phyloP scores from a whole-genome alignment of 2,888 invertebrate genomes.

The Epistrophe grossulariae region DNA sequence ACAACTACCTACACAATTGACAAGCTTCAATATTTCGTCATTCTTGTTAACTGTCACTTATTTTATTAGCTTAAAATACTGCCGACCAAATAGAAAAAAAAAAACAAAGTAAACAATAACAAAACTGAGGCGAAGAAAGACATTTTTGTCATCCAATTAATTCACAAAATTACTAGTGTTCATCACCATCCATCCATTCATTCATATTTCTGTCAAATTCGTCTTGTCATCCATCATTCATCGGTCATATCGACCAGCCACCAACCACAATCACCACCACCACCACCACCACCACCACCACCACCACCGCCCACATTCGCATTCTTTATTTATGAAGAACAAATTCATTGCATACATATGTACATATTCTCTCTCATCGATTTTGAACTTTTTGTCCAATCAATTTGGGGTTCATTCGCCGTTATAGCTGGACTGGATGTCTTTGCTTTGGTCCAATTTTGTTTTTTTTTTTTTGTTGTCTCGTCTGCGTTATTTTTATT shows the following conservation, averaged over 20 bases:
- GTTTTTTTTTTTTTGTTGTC: background rate
- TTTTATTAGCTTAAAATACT: background rate
- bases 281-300: background rate
- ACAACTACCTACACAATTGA: background rate
- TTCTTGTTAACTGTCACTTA: background rate
- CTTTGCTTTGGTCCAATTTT: conserved; percentile 28
- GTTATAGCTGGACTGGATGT: background rate
- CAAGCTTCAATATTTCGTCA: background rate
- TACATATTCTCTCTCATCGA: conserved; percentile 46
- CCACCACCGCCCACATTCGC: conserved; percentile 26
- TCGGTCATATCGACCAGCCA: conserved; percentile 11
- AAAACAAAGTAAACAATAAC: background rate
- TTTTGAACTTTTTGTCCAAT: conserved; percentile 62
- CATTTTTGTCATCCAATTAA: conserved; percentile 45
- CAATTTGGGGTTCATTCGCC: conserved; percentile 55
- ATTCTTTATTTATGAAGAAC: background rate
- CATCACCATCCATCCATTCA: conserved; percentile 4
- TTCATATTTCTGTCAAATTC: conserved; percentile 15
- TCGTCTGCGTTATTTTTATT: conserved; percentile 29
- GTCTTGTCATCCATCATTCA: conserved; percentile 37
- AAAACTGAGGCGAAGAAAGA: background rate
- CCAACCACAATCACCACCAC: background rate
- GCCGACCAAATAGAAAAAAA: background rate
- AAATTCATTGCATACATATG: conserved; percentile 46
- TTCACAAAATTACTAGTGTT: conserved; percentile 43